Evolutionary conservation across 2,888 invertebrate genomes (phyloP).

Genomic region (Raillietiella orientalis): DNA sequence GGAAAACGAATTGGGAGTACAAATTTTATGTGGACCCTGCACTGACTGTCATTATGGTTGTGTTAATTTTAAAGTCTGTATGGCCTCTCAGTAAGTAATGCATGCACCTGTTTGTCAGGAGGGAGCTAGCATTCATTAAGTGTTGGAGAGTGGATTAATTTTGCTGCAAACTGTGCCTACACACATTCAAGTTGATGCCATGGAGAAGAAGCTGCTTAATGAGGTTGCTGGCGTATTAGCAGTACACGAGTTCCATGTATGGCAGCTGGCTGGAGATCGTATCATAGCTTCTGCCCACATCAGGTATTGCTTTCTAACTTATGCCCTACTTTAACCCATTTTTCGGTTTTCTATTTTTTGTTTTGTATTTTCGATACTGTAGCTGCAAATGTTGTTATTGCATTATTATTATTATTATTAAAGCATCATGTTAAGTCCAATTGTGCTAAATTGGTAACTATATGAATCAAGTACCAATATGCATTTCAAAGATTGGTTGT

Average conservation of each 20-base stretch:
- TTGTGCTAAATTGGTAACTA: no score
- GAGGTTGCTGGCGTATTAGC: constrained; percentile 80
- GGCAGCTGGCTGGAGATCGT: constrained; percentile 86
- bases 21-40: constrained; percentile 71
- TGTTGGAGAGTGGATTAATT: constrained; percentile 77
- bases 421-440: no score
- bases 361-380: no score
- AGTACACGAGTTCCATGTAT: constrained; percentile 91
- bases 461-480: no score
- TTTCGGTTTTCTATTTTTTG: no score
- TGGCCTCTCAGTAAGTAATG: constrained; percentile 33
- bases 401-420: no score
- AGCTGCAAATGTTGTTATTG: no score
- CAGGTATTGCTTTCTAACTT: no score
- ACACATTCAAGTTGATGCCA: constrained; percentile 78
- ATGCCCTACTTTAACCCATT: no score
- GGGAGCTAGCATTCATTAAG: constrained; percentile 9
- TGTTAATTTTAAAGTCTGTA: constrained; percentile 52
- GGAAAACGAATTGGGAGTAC: constrained; percentile 33
- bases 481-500: no score
- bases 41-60: constrained; percentile 56
- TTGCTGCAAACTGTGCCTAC: constrained; percentile 92
- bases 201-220: constrained; percentile 49
- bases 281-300: constrained; percentile 94
- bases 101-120: neutral